Evolutionary conservation across 2,888 invertebrate species (phyloP).

Genomic region (Synanthedon formicaeformis): DNA sequence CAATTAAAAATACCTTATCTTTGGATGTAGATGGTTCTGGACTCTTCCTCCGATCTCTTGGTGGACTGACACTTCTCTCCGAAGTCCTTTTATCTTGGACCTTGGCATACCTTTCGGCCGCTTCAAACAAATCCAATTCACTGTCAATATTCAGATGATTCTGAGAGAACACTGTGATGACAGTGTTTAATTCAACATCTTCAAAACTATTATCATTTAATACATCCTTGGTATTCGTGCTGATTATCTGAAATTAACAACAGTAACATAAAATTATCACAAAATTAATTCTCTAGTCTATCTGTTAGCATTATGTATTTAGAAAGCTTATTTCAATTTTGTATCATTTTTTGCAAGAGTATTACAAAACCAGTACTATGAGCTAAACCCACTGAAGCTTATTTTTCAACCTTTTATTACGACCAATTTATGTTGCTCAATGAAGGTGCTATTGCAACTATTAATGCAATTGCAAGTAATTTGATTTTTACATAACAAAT

Average conservation of each 20-base stretch:
- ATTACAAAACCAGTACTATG: too few species aligned
- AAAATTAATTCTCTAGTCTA: too few species aligned
- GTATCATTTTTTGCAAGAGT: too few species aligned
- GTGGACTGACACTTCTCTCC: conserved; percentile 39
- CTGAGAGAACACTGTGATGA: conserved; percentile 80
- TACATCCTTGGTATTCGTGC: conserved; percentile 81
- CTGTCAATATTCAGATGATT: conserved; percentile 79
- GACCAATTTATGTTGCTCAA: too few species aligned
- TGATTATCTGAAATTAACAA: conserved; percentile 73
- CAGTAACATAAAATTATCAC: too few species aligned
- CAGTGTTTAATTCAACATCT: conserved; percentile 80
- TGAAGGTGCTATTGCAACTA: too few species aligned
- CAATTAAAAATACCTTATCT: conserved; percentile 22
- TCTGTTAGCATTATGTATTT: too few species aligned
- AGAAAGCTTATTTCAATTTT: too few species aligned
- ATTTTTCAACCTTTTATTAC: too few species aligned
- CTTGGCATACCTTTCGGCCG: conserved; percentile 71
- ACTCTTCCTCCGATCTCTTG: conserved; percentile 35
- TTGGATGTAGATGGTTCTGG: conserved; percentile 52
- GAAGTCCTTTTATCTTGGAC: conserved; percentile 38
- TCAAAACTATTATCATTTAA: conserved; percentile 81
- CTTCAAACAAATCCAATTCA: conserved; percentile 82
- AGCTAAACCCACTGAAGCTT: too few species aligned
- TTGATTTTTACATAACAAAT: too few species aligned
- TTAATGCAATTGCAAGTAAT: too few species aligned